phyloP scores from a whole-genome alignment of 2,113 vertebrate species.

The Fukomys damarensis region DNA sequence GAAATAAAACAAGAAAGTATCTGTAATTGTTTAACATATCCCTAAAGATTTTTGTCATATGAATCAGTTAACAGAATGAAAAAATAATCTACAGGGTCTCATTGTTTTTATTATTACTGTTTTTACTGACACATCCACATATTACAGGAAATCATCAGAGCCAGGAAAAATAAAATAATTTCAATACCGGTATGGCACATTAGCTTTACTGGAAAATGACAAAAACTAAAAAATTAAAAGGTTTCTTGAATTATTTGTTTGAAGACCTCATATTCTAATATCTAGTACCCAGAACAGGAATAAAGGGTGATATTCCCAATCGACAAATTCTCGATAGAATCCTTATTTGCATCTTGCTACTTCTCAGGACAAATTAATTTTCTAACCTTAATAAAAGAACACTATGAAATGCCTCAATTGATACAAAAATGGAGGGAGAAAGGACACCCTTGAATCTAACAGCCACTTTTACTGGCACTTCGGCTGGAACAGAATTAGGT shows the following conservation, averaged over 20 bases:
- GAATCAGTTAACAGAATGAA: conserved; percentile 36
- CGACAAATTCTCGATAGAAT: conserved; percentile 26
- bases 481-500: not conserved
- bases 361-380: not conserved
- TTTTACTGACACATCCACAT: not conserved
- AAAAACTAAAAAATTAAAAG: conserved; percentile 43
- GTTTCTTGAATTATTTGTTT: conserved; percentile 60
- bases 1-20: not conserved
- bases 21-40: not conserved
- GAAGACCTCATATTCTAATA: not conserved
- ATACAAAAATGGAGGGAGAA: not conserved
- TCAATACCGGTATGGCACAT: not conserved
- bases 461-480: conserved; percentile 42
- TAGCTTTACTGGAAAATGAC: conserved; percentile 9
- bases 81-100: conserved; percentile 8
- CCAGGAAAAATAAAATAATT: not conserved
- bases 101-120: not conserved
- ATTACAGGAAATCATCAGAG: not conserved
- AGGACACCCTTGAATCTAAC: not conserved
- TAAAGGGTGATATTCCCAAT: not conserved
- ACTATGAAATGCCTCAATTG: conserved; percentile 14
- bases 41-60: conserved; percentile 39
- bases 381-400: not conserved
- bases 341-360: not conserved
- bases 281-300: conserved; percentile 25